Conservation (phyloP, 2,888 invertebrate species). For the Zaprionus bogoriensis region DNA sequence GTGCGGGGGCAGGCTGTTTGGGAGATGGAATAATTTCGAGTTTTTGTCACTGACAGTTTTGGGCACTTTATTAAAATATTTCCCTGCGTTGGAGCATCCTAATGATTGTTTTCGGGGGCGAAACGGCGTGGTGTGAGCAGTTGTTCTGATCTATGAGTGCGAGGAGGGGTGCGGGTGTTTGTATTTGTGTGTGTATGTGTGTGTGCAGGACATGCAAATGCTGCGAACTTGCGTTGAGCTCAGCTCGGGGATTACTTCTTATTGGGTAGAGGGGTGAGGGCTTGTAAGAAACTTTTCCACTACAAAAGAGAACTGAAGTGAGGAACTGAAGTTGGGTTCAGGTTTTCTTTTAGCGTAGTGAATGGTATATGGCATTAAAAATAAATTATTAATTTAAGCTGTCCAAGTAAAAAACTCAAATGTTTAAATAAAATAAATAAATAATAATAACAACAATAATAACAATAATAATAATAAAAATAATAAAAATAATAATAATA, state of each 20-base stretch:
- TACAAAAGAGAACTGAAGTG: neutral
- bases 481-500: too few relatives aligned
- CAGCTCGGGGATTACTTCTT: neutral
- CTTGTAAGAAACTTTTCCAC: neutral
- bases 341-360: too few relatives aligned
- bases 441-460: too few relatives aligned
- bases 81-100: constrained; percentile 40
- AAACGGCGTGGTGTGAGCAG: neutral
- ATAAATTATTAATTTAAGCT: too few relatives aligned
- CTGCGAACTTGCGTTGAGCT: constrained; percentile 1
- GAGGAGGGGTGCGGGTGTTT: neutral
- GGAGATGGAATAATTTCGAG: constrained; percentile 55
- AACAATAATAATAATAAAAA: too few relatives aligned
- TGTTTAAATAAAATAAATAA: too few relatives aligned
- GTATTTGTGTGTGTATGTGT: constrained; percentile 4
- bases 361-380: too few relatives aligned
- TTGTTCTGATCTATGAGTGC: too few relatives aligned
- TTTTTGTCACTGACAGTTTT: constrained; percentile 69
- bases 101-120: constrained; percentile 45
- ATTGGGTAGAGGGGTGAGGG: neutral
- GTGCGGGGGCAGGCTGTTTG: neutral
- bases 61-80: constrained; percentile 74
- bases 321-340: too few relatives aligned
- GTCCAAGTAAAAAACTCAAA: too few relatives aligned
- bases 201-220: constrained; percentile 18